phyloP scores from a whole-genome alignment of 2,797 vertebrate genomes.

The Fistularia commersonii region DNA sequence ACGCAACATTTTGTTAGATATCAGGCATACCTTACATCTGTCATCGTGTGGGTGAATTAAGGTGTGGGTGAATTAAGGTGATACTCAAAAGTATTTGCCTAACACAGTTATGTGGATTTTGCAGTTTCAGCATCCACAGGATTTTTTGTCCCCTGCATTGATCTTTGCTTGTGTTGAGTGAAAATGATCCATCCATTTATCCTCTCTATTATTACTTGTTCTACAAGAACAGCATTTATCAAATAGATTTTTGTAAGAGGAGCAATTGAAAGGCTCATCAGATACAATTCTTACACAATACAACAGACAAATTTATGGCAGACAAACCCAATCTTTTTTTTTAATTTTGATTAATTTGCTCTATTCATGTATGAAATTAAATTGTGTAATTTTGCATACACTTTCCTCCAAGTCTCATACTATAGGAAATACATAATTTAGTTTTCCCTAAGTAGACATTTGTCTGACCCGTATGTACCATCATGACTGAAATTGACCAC shows the following conservation, averaged over 20 bases:
- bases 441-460: slow-evolving; percentile 30
- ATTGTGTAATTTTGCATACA: slow-evolving; percentile 10
- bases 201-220: slow-evolving; percentile 17
- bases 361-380: neutral
- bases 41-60: neutral
- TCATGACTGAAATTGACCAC: slow-evolving; percentile 43
- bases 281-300: slow-evolving; percentile 16
- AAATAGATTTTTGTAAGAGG: slow-evolving; percentile 20
- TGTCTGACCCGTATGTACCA: slow-evolving; percentile 37
- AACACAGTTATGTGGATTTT: neutral
- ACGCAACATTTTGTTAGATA: slow-evolving; percentile 15
- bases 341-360: slow-evolving; percentile 10
- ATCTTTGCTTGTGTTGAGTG: slow-evolving; percentile 1
- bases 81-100: no score
- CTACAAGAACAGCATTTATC: slow-evolving; percentile 18
- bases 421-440: slow-evolving; percentile 10
- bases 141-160: slow-evolving; percentile 8
- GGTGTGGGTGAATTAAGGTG: no score
- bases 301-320: slow-evolving; percentile 16
- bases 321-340: slow-evolving; percentile 3
- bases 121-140: neutral
- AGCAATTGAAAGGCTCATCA: slow-evolving; percentile 9
- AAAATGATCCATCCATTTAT: slow-evolving; percentile 21
- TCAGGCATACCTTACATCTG: neutral
- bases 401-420: neutral